Evolutionary conservation across 1,140 invertebrate genomes (phyloP), one percentile per base, ranked within the genome.

Genomic region (Drosophila truncata): DNA sequence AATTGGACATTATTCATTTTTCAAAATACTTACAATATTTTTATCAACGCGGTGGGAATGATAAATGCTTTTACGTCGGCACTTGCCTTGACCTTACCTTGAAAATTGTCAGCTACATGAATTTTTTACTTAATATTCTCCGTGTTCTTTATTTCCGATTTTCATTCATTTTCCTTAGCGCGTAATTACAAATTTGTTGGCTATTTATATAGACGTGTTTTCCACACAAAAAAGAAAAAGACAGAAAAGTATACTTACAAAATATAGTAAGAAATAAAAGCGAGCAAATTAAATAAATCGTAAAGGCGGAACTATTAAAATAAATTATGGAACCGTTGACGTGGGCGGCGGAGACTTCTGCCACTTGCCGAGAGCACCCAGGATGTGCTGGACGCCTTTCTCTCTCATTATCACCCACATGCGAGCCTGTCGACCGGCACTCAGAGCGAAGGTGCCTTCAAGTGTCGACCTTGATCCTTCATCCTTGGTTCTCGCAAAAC

Each of bases 221-320:
- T 76, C n/a, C 46, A 44, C 44, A 44, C 42, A 71, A 41, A 47
- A 20, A 18, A 52, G 20, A 52, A 18, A 33, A 1, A 27, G 23
- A 33, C 3, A 27, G 23, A 1, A 27, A 71, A 27, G 33, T 57
- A 57, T 75, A 58, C 60, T 47, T 57, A 29, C 65, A 39, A 37
- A 37, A 66, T 66, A 66, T 70, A 54, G 52, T 62, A 9, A 31
- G 54, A 61, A 42, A 57, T 35, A 44, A 27, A 47, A 11, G 49
- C 50, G 37, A 58, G 52, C 35, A 78, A 67, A 78, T 82, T 85
- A 73, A 85, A 82, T 78, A 86, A 80, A 83, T 80, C 67, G 60
- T 82, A 67, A 87, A 81, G 66, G 77, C 83, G 83, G 84, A 87
- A 87, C 84, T 87, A 84, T 88, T 87, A 80, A 88, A 87, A 83